These are phyloP conservation scores for Myrmecobius fasciatus DNA, from an alignment of 2,113 vertebrate species.

Conservation along the genomic window DNA sequence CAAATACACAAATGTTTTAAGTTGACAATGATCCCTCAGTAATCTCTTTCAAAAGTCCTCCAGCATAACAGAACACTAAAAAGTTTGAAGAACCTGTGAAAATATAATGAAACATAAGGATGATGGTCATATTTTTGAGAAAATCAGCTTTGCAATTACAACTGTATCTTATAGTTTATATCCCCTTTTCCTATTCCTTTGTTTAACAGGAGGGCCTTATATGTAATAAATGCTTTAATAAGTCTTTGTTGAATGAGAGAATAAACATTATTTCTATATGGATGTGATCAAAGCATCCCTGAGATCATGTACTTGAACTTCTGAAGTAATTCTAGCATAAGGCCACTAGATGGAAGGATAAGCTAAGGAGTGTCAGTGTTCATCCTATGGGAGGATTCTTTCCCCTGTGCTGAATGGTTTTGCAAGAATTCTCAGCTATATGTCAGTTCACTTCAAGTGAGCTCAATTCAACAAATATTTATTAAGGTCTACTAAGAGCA, in stretches of 20 bases:
- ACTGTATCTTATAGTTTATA: not conserved
- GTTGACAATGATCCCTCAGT: not conserved
- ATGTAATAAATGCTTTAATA: not conserved
- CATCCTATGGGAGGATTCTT: not conserved
- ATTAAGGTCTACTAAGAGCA: not conserved
- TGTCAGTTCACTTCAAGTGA: not conserved
- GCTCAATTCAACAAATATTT: not conserved
- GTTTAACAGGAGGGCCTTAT: not conserved
- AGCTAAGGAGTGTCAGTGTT: not conserved
- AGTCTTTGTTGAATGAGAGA: not conserved
- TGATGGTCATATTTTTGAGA: not conserved
- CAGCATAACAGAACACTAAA: not conserved
- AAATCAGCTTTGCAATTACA: not conserved
- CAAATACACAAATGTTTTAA: too few species aligned
- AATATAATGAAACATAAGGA: not conserved
- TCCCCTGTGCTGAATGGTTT: not conserved
- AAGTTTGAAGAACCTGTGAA: not conserved
- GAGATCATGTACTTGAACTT: not conserved
- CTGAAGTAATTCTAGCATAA: not conserved
- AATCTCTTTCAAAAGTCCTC: not conserved
- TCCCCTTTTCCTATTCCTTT: not conserved
- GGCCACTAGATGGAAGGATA: constrained; percentile 65
- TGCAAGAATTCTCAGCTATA: not conserved
- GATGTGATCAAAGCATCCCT: not conserved
- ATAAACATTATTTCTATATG: not conserved